Percentiles rank a stretch among this genome's conserved stretches.
These are phyloP conservation scores for Tolmerus cingulatus DNA, from an alignment of 2,888 invertebrate species.

Conservation along the genomic window DNA sequence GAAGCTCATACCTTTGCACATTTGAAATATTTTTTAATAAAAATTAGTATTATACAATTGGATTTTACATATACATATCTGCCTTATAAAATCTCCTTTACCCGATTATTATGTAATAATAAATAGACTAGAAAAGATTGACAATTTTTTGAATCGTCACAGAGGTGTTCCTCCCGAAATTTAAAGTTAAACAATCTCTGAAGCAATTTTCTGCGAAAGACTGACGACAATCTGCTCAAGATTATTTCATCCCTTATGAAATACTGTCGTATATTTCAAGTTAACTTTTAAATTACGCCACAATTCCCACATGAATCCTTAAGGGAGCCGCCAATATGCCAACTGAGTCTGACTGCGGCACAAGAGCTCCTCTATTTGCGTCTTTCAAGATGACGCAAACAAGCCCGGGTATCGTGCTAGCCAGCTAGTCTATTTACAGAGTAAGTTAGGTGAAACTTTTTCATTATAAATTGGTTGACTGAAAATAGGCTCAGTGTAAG, in stretches of 20 bases:
- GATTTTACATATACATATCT: no score
- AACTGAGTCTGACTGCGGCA: not conserved
- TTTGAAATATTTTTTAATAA: no score
- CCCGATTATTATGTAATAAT: no score
- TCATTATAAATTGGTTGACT: not conserved
- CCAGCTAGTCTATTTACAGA: not conserved
- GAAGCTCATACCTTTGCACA: no score
- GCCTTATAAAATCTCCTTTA: no score
- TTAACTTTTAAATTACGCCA: not conserved
- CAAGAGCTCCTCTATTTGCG: not conserved
- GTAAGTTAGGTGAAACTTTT: not conserved
- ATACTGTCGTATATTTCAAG: not conserved
- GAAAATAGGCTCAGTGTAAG: not conserved
- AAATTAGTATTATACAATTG: no score
- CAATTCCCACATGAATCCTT: not conserved
- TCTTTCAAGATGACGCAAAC: not conserved
- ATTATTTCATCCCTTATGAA: not conserved
- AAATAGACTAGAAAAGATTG: no score
- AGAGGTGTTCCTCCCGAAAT: no score
- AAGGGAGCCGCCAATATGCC: not conserved
- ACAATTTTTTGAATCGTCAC: no score
- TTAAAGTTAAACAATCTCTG: no score
- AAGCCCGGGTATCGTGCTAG: not conserved
- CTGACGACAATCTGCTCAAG: not conserved
- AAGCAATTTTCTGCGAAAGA: no score